phyloP scores from a whole-genome alignment of 2,888 invertebrate genomes.

The Nymphalis urticae region DNA sequence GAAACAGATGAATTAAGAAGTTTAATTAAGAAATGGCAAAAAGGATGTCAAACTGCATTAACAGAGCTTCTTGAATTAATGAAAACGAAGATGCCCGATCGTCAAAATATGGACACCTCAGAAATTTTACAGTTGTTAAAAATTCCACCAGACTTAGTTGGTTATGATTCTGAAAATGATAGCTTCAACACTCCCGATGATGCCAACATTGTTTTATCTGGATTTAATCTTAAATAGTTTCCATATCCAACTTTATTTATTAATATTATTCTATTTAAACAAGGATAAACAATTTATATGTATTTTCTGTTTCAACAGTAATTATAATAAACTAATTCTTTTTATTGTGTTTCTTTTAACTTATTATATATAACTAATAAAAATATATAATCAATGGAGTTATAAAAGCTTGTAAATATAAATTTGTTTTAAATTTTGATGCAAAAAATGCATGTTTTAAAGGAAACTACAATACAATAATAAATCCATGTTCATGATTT shows the following conservation, averaged over 20 bases:
- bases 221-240: constrained; percentile 47
- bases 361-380: too few relatives aligned
- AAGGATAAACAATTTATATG: too few relatives aligned
- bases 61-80: constrained; percentile 73
- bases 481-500: neutral
- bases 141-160: constrained; percentile 72
- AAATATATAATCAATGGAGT: too few relatives aligned
- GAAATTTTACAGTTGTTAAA: constrained; percentile 74
- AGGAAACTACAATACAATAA: too few relatives aligned
- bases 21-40: constrained; percentile 79
- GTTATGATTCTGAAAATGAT: constrained; percentile 77
- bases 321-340: too few relatives aligned
- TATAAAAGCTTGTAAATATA: too few relatives aligned
- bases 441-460: too few relatives aligned
- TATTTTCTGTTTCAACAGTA: too few relatives aligned
- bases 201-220: constrained; percentile 57
- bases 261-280: too few relatives aligned
- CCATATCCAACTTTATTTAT: neutral
- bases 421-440: too few relatives aligned
- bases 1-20: constrained; percentile 73
- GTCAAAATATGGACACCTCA: constrained; percentile 68
- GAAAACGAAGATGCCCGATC: constrained; percentile 65
- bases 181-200: constrained; percentile 70
- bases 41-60: constrained; percentile 78
- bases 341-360: too few relatives aligned